Conservation (phyloP, 2,113 vertebrate species). For the Onychostruthus taczanowskii region DNA sequence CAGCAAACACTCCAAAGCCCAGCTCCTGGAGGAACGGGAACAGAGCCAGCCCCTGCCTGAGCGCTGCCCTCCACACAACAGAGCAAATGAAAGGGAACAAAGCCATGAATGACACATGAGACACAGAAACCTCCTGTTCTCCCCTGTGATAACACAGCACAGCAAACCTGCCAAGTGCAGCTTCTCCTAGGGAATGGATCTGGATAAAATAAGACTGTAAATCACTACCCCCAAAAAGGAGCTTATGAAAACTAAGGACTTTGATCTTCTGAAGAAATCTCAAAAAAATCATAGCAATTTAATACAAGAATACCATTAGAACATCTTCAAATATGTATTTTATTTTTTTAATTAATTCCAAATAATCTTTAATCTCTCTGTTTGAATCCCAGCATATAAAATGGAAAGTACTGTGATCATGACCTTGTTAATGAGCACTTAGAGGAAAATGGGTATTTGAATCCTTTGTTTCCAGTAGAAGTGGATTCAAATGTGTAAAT, state of each 20-base stretch:
- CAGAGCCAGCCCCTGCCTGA: neutral
- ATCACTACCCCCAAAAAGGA: neutral
- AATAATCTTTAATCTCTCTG: neutral
- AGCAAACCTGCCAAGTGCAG: neutral
- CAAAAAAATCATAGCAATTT: neutral
- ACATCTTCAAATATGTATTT: neutral
- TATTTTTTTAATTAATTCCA: neutral
- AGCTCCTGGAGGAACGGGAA: neutral
- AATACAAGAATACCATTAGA: neutral
- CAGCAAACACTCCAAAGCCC: neutral
- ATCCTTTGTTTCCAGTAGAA: neutral
- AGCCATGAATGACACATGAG: neutral
- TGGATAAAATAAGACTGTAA: neutral
- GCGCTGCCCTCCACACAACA: neutral
- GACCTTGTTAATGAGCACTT: neutral
- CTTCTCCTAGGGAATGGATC: neutral
- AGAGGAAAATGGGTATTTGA: neutral
- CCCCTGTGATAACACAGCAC: neutral
- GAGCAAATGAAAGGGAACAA: neutral
- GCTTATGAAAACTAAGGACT: neutral
- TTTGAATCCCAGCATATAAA: neutral
- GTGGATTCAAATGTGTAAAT: neutral
- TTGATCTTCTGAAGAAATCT: neutral
- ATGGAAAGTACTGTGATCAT: neutral
- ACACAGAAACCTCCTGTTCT: neutral